A percentile compares a stretch with the other conserved stretches of the same genome.
These are phyloP conservation scores for Marisa cornuarietis DNA, from an alignment of 1,140 invertebrate genomes.

Conservation along the genomic window DNA sequence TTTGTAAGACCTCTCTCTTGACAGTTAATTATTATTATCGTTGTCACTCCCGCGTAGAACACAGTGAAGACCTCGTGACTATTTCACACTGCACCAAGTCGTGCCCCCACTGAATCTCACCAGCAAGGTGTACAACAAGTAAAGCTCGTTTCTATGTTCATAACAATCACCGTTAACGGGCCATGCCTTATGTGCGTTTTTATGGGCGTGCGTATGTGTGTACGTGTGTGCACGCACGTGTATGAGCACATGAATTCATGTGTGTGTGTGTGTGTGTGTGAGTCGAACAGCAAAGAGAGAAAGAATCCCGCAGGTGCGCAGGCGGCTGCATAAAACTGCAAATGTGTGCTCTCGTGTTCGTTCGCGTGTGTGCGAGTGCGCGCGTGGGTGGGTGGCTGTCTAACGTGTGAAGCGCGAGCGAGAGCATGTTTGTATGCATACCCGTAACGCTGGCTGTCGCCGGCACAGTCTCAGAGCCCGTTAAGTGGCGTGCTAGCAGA, in stretches of 20 bases:
- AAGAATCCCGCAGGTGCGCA: background rate
- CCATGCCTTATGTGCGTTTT: background rate
- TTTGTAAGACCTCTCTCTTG: no score
- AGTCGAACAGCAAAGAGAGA: background rate
- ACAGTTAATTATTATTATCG: no score
- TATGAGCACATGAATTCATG: background rate
- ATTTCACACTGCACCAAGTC: no score
- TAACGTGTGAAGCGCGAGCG: background rate
- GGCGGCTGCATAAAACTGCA: background rate
- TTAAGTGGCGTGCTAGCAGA: no score
- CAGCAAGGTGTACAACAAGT: background rate
- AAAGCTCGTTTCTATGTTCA: background rate
- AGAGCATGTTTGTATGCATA: background rate
- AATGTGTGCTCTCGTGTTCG: background rate
- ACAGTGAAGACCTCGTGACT: background rate
- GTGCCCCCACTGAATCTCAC: background rate
- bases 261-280: background rate
- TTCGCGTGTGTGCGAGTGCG: conserved; percentile 5
- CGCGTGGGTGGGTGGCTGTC: background rate
- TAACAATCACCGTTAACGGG: background rate
- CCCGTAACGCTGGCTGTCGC: background rate
- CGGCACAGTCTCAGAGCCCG: no score
- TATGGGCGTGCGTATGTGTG: background rate
- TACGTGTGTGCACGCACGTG: background rate
- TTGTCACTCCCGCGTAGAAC: background rate